A percentile compares a stretch with the other conserved stretches of the same genome.
Evolutionary conservation across 2,797 vertebrate species (phyloP).

Genomic region (Phataginus tetradactyla): DNA sequence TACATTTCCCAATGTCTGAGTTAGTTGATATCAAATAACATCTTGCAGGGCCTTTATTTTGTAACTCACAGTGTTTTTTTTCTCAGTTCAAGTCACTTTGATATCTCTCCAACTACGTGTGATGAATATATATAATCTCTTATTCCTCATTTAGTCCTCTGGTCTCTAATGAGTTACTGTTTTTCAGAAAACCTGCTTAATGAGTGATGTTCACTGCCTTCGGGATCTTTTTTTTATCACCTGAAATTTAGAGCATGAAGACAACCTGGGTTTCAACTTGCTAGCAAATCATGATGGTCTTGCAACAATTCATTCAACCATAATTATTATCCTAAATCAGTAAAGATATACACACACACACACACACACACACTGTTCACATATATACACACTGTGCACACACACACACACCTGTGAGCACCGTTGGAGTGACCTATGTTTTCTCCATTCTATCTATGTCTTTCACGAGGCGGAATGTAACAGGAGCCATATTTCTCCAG

Average conservation of each 20-base stretch:
- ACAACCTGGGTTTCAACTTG: background rate
- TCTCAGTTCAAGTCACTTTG: background rate
- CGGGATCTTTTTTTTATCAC: background rate
- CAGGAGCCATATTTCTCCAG: conserved; percentile 33
- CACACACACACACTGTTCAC: background rate
- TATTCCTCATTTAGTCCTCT: background rate
- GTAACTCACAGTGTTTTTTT: background rate
- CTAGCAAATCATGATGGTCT: background rate
- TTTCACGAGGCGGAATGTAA: conserved; percentile 34
- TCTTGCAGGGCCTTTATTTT: background rate
- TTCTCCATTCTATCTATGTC: background rate
- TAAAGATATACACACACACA: background rate
- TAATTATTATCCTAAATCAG: background rate
- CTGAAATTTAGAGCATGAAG: background rate
- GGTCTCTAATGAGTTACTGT: background rate
- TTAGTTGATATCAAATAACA: background rate
- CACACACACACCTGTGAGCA: background rate
- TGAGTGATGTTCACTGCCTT: background rate
- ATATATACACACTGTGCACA: background rate
- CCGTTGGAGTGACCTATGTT: background rate
- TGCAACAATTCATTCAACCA: background rate
- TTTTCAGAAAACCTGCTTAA: background rate
- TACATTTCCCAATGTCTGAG: background rate
- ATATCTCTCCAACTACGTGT: background rate
- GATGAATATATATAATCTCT: background rate